phyloP scores from a whole-genome alignment of 2,888 invertebrate species.

The Argyresthia albistria region DNA sequence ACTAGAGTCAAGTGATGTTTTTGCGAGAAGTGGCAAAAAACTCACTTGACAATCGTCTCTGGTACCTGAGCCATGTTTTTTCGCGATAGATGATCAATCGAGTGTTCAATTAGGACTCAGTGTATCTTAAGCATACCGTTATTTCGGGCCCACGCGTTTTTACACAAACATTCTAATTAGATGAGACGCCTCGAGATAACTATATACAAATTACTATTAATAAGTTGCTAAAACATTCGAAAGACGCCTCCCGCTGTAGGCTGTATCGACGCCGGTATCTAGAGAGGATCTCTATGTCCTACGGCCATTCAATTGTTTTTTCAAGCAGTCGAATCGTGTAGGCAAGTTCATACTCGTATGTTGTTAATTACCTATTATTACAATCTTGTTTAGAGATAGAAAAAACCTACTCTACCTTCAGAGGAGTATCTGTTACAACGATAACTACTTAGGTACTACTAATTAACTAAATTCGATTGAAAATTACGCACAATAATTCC shows the following conservation, averaged over 20 bases:
- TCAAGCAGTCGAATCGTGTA: neutral
- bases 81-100: slow-evolving; percentile 34
- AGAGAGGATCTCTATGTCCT: neutral
- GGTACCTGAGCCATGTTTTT: slow-evolving; percentile 21
- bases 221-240: slow-evolving; percentile 17
- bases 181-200: slow-evolving; percentile 28
- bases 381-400: neutral
- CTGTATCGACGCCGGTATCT: neutral
- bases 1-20: slow-evolving; percentile 16
- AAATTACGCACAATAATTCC: no score
- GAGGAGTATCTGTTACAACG: no score
- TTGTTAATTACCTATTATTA: neutral
- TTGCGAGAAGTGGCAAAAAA: slow-evolving; percentile 18
- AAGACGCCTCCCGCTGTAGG: neutral
- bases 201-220: slow-evolving; percentile 27
- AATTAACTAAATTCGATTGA: no score
- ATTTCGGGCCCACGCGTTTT: slow-evolving; percentile 30
- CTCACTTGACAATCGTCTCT: slow-evolving; percentile 24
- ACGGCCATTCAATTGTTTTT: neutral
- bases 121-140: slow-evolving; percentile 47
- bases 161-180: slow-evolving; percentile 41
- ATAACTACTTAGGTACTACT: no score
- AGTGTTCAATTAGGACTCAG: slow-evolving; percentile 28
- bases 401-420: no score
- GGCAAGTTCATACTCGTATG: no score